These are phyloP conservation scores for Pollimyrus isidori DNA, from an alignment of 2,113 vertebrate species.

Conservation along the genomic window DNA sequence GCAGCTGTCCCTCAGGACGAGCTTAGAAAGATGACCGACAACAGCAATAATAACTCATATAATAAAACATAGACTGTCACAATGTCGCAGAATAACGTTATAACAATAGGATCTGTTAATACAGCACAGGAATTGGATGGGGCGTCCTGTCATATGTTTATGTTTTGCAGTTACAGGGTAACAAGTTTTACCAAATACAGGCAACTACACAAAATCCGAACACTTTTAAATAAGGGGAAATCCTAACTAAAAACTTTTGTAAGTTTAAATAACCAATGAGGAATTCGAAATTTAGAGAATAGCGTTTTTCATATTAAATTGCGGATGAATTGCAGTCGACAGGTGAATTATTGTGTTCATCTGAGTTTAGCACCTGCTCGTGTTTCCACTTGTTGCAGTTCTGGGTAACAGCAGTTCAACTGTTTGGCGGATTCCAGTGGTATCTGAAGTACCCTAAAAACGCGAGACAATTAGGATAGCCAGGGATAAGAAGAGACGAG, in stretches of 20 bases:
- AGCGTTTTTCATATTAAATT: background rate
- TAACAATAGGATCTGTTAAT: background rate
- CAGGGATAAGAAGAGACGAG: conserved; percentile 6
- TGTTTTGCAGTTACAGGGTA: background rate
- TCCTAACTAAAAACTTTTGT: background rate
- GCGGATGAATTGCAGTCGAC: background rate
- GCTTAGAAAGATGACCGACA: background rate
- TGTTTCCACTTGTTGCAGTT: conserved; percentile 40
- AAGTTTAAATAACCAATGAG: background rate
- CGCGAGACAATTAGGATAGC: conserved; percentile 29
- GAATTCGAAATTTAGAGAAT: background rate
- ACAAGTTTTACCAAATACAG: background rate
- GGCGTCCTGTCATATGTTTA: background rate
- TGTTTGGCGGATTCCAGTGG: conserved; percentile 47
- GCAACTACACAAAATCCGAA: background rate
- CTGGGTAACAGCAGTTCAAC: conserved; percentile 30
- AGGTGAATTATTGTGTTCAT: background rate
- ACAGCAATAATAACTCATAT: background rate
- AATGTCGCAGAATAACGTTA: background rate
- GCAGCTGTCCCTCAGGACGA: background rate
- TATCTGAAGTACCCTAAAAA: conserved; percentile 38
- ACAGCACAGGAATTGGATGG: background rate
- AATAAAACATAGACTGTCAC: background rate
- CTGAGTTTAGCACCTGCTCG: conserved; percentile 42
- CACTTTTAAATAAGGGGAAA: background rate